Evolutionary conservation across 2,888 invertebrate genomes (phyloP).

Genomic region (Alentia gelatinosa): DNA sequence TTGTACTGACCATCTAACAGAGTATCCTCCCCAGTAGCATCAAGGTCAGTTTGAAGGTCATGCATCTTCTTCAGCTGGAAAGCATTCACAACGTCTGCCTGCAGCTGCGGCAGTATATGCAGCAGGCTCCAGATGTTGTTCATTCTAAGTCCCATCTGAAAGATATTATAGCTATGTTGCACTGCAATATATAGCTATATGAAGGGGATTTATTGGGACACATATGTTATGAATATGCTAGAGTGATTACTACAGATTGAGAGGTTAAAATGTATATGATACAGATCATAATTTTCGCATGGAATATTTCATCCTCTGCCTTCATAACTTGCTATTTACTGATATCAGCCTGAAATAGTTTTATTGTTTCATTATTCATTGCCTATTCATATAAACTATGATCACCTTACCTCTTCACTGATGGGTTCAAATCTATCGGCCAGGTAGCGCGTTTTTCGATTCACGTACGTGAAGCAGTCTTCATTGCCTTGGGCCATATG

Average conservation of each 20-base stretch:
- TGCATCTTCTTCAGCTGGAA: not conserved
- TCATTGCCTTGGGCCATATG: slow-evolving; percentile 66
- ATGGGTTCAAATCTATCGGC: slow-evolving; percentile 74
- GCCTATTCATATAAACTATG: too few species aligned
- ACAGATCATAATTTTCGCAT: too few species aligned
- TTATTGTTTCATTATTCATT: too few species aligned
- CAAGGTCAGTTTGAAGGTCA: not conserved
- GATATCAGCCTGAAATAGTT: too few species aligned
- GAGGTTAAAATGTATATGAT: too few species aligned
- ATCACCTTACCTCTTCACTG: slow-evolving; percentile 68
- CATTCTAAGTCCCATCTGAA: slow-evolving; percentile 73
- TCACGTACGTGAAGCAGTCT: slow-evolving; percentile 69
- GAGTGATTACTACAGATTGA: too few species aligned
- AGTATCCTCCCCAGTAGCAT: not conserved
- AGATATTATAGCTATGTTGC: too few species aligned
- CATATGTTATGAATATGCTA: too few species aligned
- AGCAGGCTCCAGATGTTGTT: slow-evolving; percentile 71
- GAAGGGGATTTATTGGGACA: too few species aligned
- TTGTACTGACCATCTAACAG: not conserved
- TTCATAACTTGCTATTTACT: too few species aligned
- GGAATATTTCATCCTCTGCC: too few species aligned
- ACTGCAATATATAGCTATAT: too few species aligned
- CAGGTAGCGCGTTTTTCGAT: slow-evolving; percentile 67
- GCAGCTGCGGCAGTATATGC: not conserved
- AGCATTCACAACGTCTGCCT: not conserved